Evolutionary conservation across 2,888 invertebrate genomes (phyloP), one percentile per base, ranked within the genome.

Genomic region (Lissocephala sabroskyi): DNA sequence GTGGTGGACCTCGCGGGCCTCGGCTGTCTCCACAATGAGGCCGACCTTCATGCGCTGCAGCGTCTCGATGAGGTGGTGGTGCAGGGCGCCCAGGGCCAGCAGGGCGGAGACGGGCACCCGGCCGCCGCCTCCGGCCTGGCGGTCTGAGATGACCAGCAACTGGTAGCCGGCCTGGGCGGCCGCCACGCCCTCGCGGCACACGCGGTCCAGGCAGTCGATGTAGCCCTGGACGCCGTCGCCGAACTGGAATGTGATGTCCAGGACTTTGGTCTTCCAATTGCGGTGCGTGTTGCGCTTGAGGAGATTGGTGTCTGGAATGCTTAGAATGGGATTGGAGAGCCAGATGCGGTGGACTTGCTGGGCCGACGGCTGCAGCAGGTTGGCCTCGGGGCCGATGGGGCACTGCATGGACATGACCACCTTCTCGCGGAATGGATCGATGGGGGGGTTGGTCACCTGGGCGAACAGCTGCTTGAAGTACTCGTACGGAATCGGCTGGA

Each of bases 381-480:
- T 99, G 2, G 93, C 92, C 75, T 96, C 96, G 0, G 99, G 99
- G 0, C 99, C 99, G 76, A 99, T 91, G 0, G 98, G 98, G 80
- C 98, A 98, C 58, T 95, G 91, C 84, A 99, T 87, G 0, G 98
- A 97, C 98, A 99, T 99, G 54, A 99, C 98, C 62, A 98, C 94
- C 86, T 96, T 96, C 86, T 99, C 99, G 73, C 89, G 88, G 89
- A 99, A 98, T 29, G 99, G 99, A 87, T 99, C 99, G 65, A 99
- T 98, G 3, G 99, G 99, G 3, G 99, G 99, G 87, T 99, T 99
- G 70, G 99, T 99, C 67, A 97, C 96, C 88, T 99, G 99, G 28
- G 99, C 99, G 86, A 99, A 99, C 37, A 98, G 87, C 83, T 99
- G 99, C 82, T 99, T 98, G 87, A 99, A 99, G 85, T 99, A 99